Conservation (phyloP, 2,113 vertebrate genomes). For the Herpailurus yagouaroundi region DNA sequence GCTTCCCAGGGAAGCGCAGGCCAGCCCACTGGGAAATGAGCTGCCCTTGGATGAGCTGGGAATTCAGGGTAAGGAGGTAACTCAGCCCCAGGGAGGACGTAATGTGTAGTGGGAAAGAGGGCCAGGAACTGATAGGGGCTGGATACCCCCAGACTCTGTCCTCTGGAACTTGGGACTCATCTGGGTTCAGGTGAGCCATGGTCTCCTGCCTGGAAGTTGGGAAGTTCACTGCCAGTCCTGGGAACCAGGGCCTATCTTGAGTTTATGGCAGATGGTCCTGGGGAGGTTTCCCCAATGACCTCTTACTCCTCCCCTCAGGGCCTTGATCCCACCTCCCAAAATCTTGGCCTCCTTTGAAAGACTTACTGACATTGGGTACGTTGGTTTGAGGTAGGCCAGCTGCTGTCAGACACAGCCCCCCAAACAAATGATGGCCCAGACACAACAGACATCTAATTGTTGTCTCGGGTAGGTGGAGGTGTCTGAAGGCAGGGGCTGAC, state of each 20-base stretch:
- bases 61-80: background rate
- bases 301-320: background rate
- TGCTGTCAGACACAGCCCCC: background rate
- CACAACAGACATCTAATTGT: background rate
- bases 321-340: background rate
- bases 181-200: background rate
- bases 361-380: background rate
- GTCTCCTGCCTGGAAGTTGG: background rate
- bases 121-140: rapidly evolving
- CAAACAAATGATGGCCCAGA: background rate
- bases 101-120: background rate
- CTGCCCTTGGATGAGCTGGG: background rate
- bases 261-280: background rate
- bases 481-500: background rate
- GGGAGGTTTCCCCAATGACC: background rate
- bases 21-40: background rate
- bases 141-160: background rate
- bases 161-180: background rate
- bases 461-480: background rate
- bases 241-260: background rate
- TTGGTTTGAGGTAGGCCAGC: background rate
- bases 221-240: background rate
- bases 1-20: background rate
- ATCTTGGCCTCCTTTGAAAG: background rate
- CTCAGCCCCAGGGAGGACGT: background rate